Evolutionary conservation across 1,140 invertebrate species (phyloP), one percentile per base, ranked within the genome.

Genomic region (Bombus vancouverensis): DNA sequence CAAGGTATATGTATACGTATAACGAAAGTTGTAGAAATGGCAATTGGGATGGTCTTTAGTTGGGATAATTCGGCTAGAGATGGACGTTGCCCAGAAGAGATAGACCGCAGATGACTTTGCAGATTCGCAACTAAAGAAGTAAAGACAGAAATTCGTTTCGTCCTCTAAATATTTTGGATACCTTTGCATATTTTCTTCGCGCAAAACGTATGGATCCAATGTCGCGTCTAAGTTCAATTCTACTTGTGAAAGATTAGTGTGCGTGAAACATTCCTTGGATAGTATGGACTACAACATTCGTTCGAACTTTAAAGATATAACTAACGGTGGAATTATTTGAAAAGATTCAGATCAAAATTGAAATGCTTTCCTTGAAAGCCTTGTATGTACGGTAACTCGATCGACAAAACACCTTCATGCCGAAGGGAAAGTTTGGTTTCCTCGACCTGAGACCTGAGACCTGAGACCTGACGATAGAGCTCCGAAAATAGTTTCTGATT

Each of bases 391-490:
- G 25, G 42, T 15, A 70, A 37, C 34, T 70, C 10, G 25, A 42
- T 72, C 71, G 71, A 42, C 39, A n/a, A 72, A 42, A 74, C 42
- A 32, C 44, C 22, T 53, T 74, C 42, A 47, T 13, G 2, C 15
- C 42, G 28, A n/a, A 53, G n/a, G 39, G 15, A 13, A 57, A 34
- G 34, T 4, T 3, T n/a, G 8, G 37, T 28, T 47, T 79, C 32
- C 1, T n/a, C 8, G 28, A 25, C 37, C 18, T 62, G 59, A 62
- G 59, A 62, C 59, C 10, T 62, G 28, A 62, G 28, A 62, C 28
- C 59, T 62, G 5, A 42, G 68, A 75, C 75, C 81, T 71, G 75
- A 65, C 65, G 18, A 81, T 57, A 57, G 47, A 87, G 66, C 70
- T 47, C 39, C 76, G 59, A 47, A 42, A 70, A 73, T 80, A 75